Percentiles rank a stretch among this genome's conserved stretches.
Evolutionary conservation across 1,140 invertebrate species (phyloP).

Genomic region (Aradophagus sp.): DNA sequence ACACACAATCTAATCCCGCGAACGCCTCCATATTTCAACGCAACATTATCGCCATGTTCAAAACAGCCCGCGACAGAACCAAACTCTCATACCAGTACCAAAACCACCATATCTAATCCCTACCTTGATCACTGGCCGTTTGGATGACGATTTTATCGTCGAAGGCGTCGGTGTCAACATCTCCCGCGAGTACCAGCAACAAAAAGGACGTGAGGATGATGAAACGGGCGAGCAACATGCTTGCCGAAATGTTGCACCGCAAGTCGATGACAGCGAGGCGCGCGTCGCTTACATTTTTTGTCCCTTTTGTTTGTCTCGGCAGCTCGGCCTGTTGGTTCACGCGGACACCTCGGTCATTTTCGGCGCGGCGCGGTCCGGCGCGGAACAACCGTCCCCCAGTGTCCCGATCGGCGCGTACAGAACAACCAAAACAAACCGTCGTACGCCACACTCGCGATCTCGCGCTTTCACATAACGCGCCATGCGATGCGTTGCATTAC

Average conservation of each 20-base stretch:
- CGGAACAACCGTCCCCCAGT: constrained; percentile 5
- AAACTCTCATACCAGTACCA: too few relatives aligned
- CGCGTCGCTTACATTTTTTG: constrained; percentile 41
- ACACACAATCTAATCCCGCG: too few relatives aligned
- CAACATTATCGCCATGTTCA: too few relatives aligned
- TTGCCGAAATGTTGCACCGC: constrained; percentile 9
- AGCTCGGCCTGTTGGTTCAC: constrained; percentile 4
- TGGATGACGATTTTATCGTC: constrained; percentile 12
- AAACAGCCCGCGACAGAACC: too few relatives aligned
- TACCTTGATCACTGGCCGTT: constrained; percentile 25
- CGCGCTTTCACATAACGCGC: constrained; percentile 46
- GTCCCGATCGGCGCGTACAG: constrained; percentile 5
- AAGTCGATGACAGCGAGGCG: constrained; percentile 3
- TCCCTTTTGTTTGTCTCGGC: background rate
- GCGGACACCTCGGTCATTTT: constrained; percentile 11
- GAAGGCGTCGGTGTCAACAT: constrained; percentile 18
- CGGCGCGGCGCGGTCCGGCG: too few relatives aligned
- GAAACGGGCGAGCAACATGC: constrained; percentile 42
- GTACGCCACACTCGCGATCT: constrained; percentile 33
- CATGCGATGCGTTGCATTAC: constrained; percentile 34
- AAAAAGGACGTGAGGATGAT: constrained; percentile 15
- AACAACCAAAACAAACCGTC: constrained; percentile 27
- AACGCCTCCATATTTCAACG: too few relatives aligned
- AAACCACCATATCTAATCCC: too few relatives aligned
- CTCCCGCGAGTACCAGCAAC: constrained; percentile 23